phyloP scores from a whole-genome alignment of 2,797 vertebrate species.

The Leucoraja ocellata region DNA sequence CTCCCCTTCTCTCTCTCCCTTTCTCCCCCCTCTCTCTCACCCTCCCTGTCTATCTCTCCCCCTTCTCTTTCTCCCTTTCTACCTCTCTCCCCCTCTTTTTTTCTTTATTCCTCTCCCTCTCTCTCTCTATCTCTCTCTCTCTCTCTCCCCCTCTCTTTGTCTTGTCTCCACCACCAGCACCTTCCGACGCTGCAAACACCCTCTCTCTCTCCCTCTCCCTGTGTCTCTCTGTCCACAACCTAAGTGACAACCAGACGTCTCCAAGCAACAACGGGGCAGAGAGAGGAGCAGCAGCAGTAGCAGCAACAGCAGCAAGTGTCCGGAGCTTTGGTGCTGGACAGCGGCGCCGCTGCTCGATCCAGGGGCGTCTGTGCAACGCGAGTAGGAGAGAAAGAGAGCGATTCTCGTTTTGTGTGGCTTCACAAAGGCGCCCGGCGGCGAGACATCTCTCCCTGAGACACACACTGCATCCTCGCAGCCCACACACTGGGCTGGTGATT shows the following conservation, averaged over 20 bases:
- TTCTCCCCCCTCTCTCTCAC: too few species aligned
- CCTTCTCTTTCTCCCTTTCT: too few species aligned
- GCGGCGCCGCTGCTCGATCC: too few species aligned
- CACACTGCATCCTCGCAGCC: not conserved
- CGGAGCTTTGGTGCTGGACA: too few species aligned
- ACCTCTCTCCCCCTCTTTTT: too few species aligned
- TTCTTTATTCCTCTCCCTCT: not conserved
- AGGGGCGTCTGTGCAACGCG: too few species aligned
- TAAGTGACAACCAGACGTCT: not conserved
- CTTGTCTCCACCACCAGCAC: not conserved
- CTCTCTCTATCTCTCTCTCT: not conserved
- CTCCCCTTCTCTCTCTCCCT: too few species aligned
- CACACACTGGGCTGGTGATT: not conserved
- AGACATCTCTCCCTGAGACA: not conserved
- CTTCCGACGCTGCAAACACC: slow-evolving; percentile 1
- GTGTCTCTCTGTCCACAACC: not conserved
- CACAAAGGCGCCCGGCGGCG: not conserved
- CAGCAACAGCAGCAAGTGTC: too few species aligned
- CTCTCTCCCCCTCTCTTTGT: not conserved
- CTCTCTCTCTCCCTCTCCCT: not conserved
- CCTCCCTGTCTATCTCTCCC: too few species aligned
- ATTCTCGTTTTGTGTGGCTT: too few species aligned
- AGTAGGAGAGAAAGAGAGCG: too few species aligned
- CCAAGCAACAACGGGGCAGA: not conserved
- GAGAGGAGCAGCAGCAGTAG: not conserved